Conservation (phyloP, 2,888 invertebrate species). For the Leptothorax acervorum region DNA sequence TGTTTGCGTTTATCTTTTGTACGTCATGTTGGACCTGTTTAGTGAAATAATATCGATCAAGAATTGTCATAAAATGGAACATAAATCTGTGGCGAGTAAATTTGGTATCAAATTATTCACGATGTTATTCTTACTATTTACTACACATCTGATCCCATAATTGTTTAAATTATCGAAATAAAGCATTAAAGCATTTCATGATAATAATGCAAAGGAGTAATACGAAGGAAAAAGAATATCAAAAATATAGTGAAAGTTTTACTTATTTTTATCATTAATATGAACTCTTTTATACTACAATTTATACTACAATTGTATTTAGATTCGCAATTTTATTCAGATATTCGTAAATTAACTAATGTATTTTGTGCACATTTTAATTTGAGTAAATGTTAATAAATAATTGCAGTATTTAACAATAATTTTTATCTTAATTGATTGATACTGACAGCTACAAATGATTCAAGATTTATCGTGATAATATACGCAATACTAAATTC, state of each 20-base stretch:
- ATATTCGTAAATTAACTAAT: no score
- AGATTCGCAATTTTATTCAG: no score
- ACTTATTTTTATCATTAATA: no score
- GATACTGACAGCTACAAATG: slow-evolving; percentile 54
- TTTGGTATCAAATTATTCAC: not conserved
- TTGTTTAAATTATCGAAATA: no score
- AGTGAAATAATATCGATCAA: not conserved
- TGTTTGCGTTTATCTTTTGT: slow-evolving; percentile 19
- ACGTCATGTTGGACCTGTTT: not conserved
- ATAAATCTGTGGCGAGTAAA: slow-evolving; percentile 17
- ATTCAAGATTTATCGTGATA: slow-evolving; percentile 50
- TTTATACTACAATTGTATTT: no score
- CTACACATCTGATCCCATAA: not conserved
- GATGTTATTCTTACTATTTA: slow-evolving; percentile 13
- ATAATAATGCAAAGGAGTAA: no score
- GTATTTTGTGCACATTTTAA: no score
- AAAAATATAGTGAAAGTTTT: no score
- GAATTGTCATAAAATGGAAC: not conserved
- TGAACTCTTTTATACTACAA: no score
- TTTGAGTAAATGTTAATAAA: slow-evolving; percentile 22
- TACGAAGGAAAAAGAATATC: not conserved
- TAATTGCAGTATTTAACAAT: not conserved
- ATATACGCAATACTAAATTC: slow-evolving; percentile 42
- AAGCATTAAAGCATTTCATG: no score
- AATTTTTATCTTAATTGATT: not conserved